These are phyloP conservation scores for Echinometra lucunter DNA, from an alignment of 53 echinoderm and acorn worm genomes.

Conservation along the genomic window DNA sequence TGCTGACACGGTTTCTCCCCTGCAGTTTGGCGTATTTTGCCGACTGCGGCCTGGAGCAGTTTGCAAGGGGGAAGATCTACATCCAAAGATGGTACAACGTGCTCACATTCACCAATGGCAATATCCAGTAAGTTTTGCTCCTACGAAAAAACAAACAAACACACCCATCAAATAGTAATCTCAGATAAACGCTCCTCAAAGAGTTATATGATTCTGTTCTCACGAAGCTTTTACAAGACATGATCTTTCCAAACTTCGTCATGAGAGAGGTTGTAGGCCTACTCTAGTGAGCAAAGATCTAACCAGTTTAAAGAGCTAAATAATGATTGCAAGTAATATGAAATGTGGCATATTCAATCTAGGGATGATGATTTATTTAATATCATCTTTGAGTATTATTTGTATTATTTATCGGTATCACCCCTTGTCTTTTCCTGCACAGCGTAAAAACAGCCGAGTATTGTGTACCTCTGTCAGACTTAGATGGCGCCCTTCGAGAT, in stretches of 20 bases:
- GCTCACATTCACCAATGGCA: slow-evolving; percentile 95
- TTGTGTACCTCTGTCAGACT: slow-evolving; percentile 82
- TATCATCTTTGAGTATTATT: too few species aligned
- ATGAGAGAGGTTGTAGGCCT: not conserved
- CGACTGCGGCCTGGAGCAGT: slow-evolving; percentile 91
- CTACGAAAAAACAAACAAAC: not conserved
- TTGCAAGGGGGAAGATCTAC: slow-evolving; percentile 86
- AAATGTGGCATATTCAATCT: too few species aligned
- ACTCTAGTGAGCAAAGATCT: too few species aligned
- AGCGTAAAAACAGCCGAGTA: slow-evolving; percentile 97
- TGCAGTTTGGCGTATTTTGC: slow-evolving; percentile 86
- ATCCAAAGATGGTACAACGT: slow-evolving; percentile 99
- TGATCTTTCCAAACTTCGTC: not conserved
- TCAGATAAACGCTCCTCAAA: not conserved
- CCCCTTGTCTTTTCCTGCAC: slow-evolving; percentile 33
- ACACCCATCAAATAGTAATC: not conserved
- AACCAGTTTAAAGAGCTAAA: too few species aligned
- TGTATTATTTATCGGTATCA: too few species aligned
- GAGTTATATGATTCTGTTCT: not conserved
- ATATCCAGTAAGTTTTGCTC: slow-evolving; percentile 83
- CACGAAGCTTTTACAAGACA: not conserved
- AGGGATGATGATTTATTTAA: too few species aligned
- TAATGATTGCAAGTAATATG: too few species aligned
- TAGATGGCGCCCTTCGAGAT: slow-evolving; percentile 87
- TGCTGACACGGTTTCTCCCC: slow-evolving; percentile 79